A percentile compares a stretch with the other conserved stretches of the same genome.
Evolutionary conservation across 2,797 vertebrate species (phyloP).

Genomic region (Lithobates pipiens): DNA sequence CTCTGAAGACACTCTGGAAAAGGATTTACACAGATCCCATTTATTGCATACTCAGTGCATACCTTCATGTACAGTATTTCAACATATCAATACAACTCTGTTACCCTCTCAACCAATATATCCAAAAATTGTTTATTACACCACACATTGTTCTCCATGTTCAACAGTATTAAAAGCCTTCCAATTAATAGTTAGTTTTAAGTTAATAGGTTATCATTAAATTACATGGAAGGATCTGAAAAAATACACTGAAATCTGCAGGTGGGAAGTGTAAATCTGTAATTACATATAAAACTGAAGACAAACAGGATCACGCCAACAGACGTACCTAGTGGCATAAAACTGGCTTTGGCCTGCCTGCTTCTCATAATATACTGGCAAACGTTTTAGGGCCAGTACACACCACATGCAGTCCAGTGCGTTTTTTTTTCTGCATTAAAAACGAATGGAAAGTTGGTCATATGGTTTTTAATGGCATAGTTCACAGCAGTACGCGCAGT

Average conservation of each 20-base stretch:
- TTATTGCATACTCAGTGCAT: conserved; percentile 72
- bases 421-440: too few relatives aligned
- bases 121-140: conserved; percentile 60
- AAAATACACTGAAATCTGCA: conserved; percentile 34
- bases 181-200: conserved; percentile 31
- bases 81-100: conserved; percentile 58
- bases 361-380: not conserved
- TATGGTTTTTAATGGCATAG: too few relatives aligned
- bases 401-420: too few relatives aligned
- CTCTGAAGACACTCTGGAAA: conserved; percentile 44
- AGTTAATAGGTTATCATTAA: conserved; percentile 51
- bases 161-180: conserved; percentile 21
- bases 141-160: not conserved
- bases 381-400: not conserved
- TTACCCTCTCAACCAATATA: conserved; percentile 55
- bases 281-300: conserved; percentile 37
- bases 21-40: conserved; percentile 65
- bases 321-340: not conserved
- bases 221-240: conserved; percentile 27
- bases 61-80: conserved; percentile 70
- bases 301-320: conserved; percentile 8
- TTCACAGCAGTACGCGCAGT: too few relatives aligned
- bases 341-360: not conserved
- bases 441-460: too few relatives aligned
- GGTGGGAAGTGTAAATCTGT: conserved; percentile 26